Conservation (phyloP, 2,113 vertebrate genomes). For the Oenanthe melanoleuca region DNA sequence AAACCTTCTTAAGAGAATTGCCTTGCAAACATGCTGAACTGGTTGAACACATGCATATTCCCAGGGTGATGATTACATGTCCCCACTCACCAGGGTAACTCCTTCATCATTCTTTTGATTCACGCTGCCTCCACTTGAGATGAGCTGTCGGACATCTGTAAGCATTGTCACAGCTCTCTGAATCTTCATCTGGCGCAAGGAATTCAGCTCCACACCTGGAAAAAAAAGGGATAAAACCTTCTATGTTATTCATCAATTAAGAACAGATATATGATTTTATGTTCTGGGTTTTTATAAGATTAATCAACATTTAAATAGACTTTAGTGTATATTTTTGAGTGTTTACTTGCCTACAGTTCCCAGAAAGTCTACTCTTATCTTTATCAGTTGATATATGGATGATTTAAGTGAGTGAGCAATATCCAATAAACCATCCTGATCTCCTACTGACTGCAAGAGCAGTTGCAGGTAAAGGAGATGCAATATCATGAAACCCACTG, state of each 20-base stretch:
- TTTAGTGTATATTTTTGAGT: neutral
- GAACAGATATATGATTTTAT: neutral
- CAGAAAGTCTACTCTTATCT: neutral
- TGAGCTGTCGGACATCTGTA: constrained; percentile 84
- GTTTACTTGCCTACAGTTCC: neutral
- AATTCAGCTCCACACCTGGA: constrained; percentile 85
- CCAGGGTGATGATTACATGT: neutral
- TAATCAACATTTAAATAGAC: neutral
- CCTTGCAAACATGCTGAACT: neutral
- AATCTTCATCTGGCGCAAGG: constrained; percentile 83
- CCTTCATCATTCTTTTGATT: constrained; percentile 88
- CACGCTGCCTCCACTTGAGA: constrained; percentile 79
- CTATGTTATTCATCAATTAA: neutral
- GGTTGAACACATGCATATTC: neutral
- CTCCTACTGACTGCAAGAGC: neutral
- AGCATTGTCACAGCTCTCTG: constrained; percentile 87
- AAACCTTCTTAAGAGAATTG: neutral
- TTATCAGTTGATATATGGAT: neutral
- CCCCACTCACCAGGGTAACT: constrained; percentile 86
- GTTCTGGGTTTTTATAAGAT: neutral
- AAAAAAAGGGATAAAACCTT: neutral
- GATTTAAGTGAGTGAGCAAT: neutral
- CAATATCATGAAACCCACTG: neutral
- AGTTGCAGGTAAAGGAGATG: neutral
- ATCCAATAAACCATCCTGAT: neutral